Evolutionary conservation across 37 sponge, comb jelly and placozoan genomes (phyloP), one percentile per base, ranked within the genome.

Genomic region (Beroe forskalii): DNA sequence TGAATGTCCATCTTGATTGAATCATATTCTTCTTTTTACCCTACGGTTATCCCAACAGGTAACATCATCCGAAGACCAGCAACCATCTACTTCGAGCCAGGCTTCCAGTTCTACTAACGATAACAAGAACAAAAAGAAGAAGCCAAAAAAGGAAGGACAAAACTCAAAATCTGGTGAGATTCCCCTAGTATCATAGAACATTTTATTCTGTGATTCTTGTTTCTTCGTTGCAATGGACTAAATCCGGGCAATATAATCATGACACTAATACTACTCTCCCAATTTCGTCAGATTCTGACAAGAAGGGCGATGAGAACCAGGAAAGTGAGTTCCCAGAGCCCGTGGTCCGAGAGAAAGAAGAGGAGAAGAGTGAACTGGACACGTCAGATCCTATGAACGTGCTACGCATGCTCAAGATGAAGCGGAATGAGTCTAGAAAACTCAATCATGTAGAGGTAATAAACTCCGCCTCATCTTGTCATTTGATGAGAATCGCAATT

Each of bases 351-450:
- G 86, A 80, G 4, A 38, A 32, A 9, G 86, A 43, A 0, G 35
- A 41, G 0, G 19, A 17, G 0, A 17, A 37, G 3, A 1, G 12
- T 14, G 30, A 9, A 25, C 38, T 80, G n/a, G 86, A 80, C 27
- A 80, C 86, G 12, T 44, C 55, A 6, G 55, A 80, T 38, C 38
- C 28, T 23, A 80, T 9, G 24, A 38, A 20, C 30, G 24, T 80
- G 1, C 55, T 80, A 23, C 28, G 37, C 27, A 80, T 80, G 86
- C 86, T 80, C 0, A 80, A 80, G 42, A 80, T 72, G 62, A 14
- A 43, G 39, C 89, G 94, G 93, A 94, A 95, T 76, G 97, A 97
- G 41, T 95, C 96, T 30, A 89, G 95, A 25, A 95, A 97, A 67
- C 83, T 95, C 25, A 97, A 97, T 91, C 97, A 94, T 67, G 93